phyloP scores from a whole-genome alignment of 2,797 vertebrate genomes.

The Ammospiza maritima region DNA sequence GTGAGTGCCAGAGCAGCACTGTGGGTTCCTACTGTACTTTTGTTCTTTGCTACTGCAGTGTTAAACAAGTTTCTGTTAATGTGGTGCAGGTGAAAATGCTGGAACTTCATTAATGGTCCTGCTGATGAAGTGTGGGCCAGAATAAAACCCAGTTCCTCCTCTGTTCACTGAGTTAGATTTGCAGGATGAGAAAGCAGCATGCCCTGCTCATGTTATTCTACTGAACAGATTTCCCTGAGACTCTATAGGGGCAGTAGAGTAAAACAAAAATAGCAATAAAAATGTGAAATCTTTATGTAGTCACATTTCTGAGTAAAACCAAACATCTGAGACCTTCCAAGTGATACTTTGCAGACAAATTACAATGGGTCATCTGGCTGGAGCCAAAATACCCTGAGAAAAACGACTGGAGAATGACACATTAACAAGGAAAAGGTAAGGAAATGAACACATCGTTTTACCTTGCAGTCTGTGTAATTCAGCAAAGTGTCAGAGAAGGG shows the following conservation, averaged over 20 bases:
- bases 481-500: background rate
- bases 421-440: constrained; percentile 45
- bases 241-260: background rate
- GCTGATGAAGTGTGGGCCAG: constrained; percentile 35
- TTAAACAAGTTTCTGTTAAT: constrained; percentile 12
- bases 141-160: constrained; percentile 26
- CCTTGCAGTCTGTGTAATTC: background rate
- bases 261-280: constrained; percentile 16
- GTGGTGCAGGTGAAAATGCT: constrained; percentile 52
- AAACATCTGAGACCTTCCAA: background rate
- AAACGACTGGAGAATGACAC: background rate
- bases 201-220: background rate
- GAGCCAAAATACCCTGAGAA: constrained; percentile 30
- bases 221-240: background rate
- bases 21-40: background rate
- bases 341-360: background rate
- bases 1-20: background rate
- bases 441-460: background rate
- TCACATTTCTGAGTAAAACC: constrained; percentile 11
- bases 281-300: constrained; percentile 19
- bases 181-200: background rate
- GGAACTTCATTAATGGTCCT: constrained; percentile 19
- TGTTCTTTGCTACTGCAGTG: background rate
- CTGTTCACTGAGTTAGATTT: background rate
- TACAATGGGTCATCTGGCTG: constrained; percentile 17